Percentiles rank a stretch among this genome's conserved stretches.
Evolutionary conservation across 2,113 vertebrate genomes (phyloP).

Genomic region (Donacobius atricapilla): DNA sequence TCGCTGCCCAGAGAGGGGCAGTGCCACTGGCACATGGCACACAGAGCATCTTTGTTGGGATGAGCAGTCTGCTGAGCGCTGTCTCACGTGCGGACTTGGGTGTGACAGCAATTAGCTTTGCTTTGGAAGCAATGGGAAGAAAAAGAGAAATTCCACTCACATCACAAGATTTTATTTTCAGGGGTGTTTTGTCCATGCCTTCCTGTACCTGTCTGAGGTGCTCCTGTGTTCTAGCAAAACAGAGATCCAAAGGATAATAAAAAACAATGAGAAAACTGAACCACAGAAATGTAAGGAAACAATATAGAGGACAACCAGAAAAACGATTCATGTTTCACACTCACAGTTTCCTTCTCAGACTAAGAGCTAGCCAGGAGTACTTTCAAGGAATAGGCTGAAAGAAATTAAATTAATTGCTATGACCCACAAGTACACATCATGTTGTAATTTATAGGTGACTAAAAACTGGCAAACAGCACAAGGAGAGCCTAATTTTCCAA

Average conservation of each 20-base stretch:
- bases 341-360: neutral
- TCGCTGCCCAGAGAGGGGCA: too few relatives aligned
- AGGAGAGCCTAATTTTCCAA: neutral
- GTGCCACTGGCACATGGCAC: too few relatives aligned
- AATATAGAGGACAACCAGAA: neutral
- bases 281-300: neutral
- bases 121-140: neutral
- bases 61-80: neutral
- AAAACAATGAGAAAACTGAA: neutral
- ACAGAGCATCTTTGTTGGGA: too few relatives aligned
- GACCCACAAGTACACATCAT: neutral
- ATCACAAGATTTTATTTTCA: neutral
- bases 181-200: neutral
- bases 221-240: neutral
- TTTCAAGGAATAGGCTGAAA: neutral
- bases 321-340: neutral
- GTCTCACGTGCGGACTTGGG: neutral
- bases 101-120: neutral
- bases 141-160: neutral
- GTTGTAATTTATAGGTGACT: neutral
- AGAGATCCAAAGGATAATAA: neutral
- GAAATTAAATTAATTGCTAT: neutral
- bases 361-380: neutral
- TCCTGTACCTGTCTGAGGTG: neutral
- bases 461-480: neutral